Base-by-base conservation (phyloP, 2,797 vertebrate species). In the Dermochelys coriacea region DNA sequence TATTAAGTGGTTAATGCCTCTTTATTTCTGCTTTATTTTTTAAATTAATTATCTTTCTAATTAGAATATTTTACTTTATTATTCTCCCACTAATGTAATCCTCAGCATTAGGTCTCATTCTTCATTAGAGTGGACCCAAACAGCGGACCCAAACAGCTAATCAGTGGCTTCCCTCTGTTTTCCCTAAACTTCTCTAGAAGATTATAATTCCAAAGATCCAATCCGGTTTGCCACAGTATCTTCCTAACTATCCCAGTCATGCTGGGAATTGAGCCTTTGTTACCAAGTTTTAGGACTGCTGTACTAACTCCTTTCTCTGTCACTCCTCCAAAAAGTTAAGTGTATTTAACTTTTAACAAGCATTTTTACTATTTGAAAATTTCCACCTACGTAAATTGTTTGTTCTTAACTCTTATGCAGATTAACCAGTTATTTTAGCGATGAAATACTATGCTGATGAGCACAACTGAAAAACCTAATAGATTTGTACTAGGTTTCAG, bases 21-120 rank as follows among this genome's bases (percentile, higher is more conserved):
- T 86, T 18, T 87, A 86, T 81, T 74, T 82, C 61, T 45, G 15
- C 75, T 49, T 91, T n/a, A n/a, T 12, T 37, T 92, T 95, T 84
- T 18, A 12, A 57, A 50, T 55, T 19, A 79, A 0, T 27, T 16
- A 94, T 89, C 18, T 1, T 85, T 5, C 18, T 91, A 23, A 57
- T 91, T 27, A 1, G 1, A 80, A 0, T 81, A 27, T 85, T 88
- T 95, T 51, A 3, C 82, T 85, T 87, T 4, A 6, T 57, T 95
- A 54, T 1, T 90, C 5, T 89, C 84, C 31, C 49, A 10, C 49
- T 91, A 41, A 94, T 91, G 64, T 2, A 0, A 49, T 27, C 25
- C 51, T 86, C 51, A 55, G 1, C 8, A 15, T 79, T 88, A 5
- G 14, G 1, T 52, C 89, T 84, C 80, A 12, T 31, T 86, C 6